These are phyloP conservation scores for Poeciliopsis turneri DNA, from an alignment of 2,797 vertebrate genomes.

Conservation along the genomic window DNA sequence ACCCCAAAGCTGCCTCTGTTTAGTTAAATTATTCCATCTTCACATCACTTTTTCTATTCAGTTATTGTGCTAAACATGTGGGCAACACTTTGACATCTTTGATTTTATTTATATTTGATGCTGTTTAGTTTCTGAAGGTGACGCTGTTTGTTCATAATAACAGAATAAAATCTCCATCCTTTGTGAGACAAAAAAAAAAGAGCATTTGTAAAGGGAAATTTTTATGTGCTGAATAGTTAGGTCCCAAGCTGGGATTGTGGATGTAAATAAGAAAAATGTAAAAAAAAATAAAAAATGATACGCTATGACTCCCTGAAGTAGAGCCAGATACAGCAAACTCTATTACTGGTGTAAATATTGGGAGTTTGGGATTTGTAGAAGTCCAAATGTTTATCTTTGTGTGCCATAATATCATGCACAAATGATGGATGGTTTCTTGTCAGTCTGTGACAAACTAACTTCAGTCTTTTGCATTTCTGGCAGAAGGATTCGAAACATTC, in stretches of 20 bases:
- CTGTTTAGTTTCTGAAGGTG: slow-evolving; percentile 2
- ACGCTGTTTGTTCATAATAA: not conserved
- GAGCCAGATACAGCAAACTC: not conserved
- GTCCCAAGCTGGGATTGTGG: not conserved
- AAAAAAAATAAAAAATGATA: not conserved
- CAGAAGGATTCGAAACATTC: not conserved
- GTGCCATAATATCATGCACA: not conserved
- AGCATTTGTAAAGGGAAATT: not conserved
- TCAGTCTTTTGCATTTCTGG: not conserved
- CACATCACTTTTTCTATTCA: not conserved
- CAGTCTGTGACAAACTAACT: not conserved
- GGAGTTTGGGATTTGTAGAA: not conserved
- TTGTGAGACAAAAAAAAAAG: not conserved
- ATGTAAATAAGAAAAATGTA: slow-evolving; percentile 2
- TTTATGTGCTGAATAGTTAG: not conserved
- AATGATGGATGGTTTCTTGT: not conserved
- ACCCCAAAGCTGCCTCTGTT: not conserved
- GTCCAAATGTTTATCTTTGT: not conserved
- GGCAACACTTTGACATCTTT: not conserved
- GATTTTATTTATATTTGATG: not conserved
- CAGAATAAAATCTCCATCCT: not conserved
- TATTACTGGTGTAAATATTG: not conserved
- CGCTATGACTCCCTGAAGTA: not conserved
- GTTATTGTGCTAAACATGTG: not conserved
- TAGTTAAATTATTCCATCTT: not conserved